Conservation (phyloP, 2,888 invertebrate species). For the Saturnia pavonia region DNA sequence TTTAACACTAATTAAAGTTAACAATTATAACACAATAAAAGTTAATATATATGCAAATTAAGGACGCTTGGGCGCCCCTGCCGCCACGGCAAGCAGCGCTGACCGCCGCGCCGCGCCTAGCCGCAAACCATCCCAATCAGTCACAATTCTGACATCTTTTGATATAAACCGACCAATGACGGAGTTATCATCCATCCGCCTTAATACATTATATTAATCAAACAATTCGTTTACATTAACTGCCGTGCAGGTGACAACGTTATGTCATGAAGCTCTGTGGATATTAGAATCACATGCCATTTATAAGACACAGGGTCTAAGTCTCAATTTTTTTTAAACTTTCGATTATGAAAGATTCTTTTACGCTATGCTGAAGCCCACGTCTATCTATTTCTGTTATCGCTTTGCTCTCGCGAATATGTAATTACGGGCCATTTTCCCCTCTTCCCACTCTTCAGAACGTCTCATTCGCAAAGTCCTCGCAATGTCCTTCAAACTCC, state of each 20-base stretch:
- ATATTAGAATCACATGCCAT: neutral
- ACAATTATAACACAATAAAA: constrained; percentile 36
- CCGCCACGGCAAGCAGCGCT: constrained; percentile 19
- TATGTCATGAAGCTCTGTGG: constrained; percentile 3
- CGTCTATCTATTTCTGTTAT: too few species aligned
- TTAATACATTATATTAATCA: neutral
- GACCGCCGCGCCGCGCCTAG: constrained; percentile 33
- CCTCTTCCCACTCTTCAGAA: too few species aligned
- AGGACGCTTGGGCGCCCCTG: constrained; percentile 57
- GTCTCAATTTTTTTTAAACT: too few species aligned
- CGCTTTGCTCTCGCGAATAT: too few species aligned
- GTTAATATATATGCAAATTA: constrained; percentile 68
- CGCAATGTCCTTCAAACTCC: too few species aligned
- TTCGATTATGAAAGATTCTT: too few species aligned
- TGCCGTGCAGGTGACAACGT: neutral
- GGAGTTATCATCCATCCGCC: constrained; percentile 25
- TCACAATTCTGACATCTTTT: constrained; percentile 77
- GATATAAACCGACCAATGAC: constrained; percentile 76
- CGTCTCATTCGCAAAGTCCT: too few species aligned
- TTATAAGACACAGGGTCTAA: too few species aligned
- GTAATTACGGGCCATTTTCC: too few species aligned
- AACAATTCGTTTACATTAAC: constrained; percentile 5
- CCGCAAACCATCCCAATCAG: constrained; percentile 53
- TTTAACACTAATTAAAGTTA: constrained; percentile 22
- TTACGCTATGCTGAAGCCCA: too few species aligned